Percentiles rank a stretch among this genome's conserved stretches.
phyloP scores from a whole-genome alignment of 2,113 vertebrate genomes.

The Myotis brandtii region DNA sequence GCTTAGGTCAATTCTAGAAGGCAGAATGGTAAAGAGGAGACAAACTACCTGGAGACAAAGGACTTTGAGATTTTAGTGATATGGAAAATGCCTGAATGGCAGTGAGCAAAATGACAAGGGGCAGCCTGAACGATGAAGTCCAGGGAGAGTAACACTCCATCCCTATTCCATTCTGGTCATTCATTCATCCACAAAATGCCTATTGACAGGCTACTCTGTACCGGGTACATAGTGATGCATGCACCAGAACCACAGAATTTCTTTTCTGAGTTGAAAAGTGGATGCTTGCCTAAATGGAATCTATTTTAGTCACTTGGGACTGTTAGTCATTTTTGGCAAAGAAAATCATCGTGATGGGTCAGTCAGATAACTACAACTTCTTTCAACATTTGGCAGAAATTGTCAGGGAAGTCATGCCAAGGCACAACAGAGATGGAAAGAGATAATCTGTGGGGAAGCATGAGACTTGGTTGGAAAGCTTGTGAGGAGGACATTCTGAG shows the following conservation, averaged over 20 bases:
- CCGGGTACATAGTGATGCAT: background rate
- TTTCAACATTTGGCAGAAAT: conserved; percentile 48
- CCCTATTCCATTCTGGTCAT: background rate
- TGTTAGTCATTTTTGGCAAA: conserved; percentile 66
- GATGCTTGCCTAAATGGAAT: background rate
- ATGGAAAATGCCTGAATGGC: background rate
- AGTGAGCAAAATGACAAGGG: background rate
- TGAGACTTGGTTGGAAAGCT: too few relatives aligned
- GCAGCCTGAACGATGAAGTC: background rate
- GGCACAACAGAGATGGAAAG: background rate
- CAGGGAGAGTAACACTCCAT: background rate
- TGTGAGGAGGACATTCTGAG: too few relatives aligned
- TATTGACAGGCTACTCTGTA: background rate
- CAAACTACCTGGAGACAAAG: background rate
- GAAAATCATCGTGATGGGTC: conserved; percentile 55
- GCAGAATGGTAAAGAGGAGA: background rate
- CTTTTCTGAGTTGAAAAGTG: background rate
- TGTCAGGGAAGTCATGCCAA: conserved; percentile 15
- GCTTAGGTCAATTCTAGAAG: background rate
- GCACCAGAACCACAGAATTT: background rate
- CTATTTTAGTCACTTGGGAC: background rate
- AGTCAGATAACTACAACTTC: conserved; percentile 27
- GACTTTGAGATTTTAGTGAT: background rate
- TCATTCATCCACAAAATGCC: background rate
- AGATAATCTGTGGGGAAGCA: background rate